phyloP scores from a whole-genome alignment of 2,113 vertebrate species.

The Pachyramphus minor region DNA sequence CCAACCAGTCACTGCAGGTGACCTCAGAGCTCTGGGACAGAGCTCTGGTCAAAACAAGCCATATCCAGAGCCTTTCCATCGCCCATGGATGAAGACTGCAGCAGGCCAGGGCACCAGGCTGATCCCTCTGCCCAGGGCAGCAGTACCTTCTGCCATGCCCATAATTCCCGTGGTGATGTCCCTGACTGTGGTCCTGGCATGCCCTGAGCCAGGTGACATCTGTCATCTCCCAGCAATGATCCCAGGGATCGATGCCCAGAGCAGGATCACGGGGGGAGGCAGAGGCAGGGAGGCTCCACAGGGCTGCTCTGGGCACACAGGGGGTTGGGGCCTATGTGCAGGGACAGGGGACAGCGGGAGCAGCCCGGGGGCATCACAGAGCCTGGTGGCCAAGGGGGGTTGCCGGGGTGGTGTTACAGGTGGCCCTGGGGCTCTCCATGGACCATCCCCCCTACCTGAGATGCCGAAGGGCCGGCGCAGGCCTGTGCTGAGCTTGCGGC shows the following conservation, averaged over 20 bases:
- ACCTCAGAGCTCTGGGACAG: not conserved
- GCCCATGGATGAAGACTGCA: accelerated
- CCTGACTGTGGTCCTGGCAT: not conserved
- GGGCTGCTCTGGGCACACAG: not conserved
- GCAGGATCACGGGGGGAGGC: not conserved
- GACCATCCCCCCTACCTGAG: slow-evolving; percentile 11
- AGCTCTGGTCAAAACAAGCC: not conserved
- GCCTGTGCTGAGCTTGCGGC: slow-evolving; percentile 52
- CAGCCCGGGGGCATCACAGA: not conserved
- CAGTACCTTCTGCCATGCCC: not conserved
- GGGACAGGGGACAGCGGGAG: not conserved
- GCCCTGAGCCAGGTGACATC: not conserved
- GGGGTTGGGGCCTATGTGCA: not conserved
- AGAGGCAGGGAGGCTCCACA: not conserved
- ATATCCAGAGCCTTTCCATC: not conserved
- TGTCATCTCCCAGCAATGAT: not conserved
- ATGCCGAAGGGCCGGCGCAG: slow-evolving; percentile 61
- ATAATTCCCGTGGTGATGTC: not conserved
- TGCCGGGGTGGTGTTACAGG: accelerated
- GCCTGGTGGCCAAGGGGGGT: accelerated
- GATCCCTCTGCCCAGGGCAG: not conserved
- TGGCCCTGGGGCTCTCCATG: accelerated
- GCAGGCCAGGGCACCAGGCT: not conserved
- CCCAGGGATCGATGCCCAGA: not conserved
- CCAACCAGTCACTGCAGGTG: not conserved